Evolutionary conservation across 2,113 vertebrate genomes (phyloP).

Genomic region (Nanger granti): DNA sequence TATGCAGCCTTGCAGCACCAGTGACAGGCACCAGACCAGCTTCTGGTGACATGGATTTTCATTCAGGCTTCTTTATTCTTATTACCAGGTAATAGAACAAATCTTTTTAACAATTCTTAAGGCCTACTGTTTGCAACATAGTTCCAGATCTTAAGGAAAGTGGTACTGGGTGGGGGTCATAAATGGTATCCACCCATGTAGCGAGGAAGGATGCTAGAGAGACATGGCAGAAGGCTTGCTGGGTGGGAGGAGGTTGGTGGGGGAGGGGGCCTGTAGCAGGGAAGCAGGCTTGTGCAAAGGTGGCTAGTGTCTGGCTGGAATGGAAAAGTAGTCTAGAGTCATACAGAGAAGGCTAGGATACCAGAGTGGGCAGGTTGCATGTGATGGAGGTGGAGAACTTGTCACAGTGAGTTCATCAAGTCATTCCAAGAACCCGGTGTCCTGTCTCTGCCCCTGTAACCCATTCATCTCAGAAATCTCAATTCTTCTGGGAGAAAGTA

Average conservation of each 20-base stretch:
- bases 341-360: neutral
- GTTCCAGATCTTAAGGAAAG: neutral
- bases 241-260: no score
- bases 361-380: neutral
- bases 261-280: rapidly evolving
- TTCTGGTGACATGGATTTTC: neutral
- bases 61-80: neutral
- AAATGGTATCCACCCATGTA: neutral
- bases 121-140: neutral
- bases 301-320: neutral
- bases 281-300: neutral
- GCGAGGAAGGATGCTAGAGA: neutral
- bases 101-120: neutral
- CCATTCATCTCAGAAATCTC: neutral
- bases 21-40: rapidly evolving
- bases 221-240: neutral
- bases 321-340: neutral
- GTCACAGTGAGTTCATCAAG: neutral
- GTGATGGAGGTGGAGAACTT: neutral
- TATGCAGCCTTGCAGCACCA: neutral
- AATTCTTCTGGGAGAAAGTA: neutral
- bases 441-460: neutral
- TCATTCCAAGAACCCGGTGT: neutral
- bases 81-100: neutral
- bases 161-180: neutral